A percentile compares a stretch with the other conserved stretches of the same genome.
These are phyloP conservation scores for Drosophila antonietae DNA, from an alignment of 2,888 invertebrate genomes.

Conservation along the genomic window DNA sequence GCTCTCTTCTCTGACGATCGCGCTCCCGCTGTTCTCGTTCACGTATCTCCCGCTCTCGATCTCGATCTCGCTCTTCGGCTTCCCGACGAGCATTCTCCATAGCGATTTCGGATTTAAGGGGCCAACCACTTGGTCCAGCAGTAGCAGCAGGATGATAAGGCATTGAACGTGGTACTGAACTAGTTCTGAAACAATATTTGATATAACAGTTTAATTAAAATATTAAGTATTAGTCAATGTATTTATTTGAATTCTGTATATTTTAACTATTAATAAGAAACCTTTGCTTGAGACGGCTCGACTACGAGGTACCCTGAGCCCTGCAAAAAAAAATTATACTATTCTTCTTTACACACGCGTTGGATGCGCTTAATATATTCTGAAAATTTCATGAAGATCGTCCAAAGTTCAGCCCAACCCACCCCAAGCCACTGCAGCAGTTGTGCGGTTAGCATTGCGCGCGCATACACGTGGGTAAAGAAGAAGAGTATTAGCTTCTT, in stretches of 20 bases:
- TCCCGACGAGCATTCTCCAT: conserved; percentile 87
- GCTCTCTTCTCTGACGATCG: conserved; percentile 84
- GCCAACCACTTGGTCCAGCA: conserved; percentile 86
- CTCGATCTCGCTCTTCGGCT: conserved; percentile 85
- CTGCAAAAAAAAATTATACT: no score
- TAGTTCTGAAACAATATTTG: conserved; percentile 47
- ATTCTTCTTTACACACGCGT: no score
- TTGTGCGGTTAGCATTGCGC: no score
- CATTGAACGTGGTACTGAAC: conserved; percentile 86
- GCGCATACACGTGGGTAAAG: no score
- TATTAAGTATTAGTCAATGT: background rate
- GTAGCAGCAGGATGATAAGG: conserved; percentile 85
- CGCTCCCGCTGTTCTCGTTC: conserved; percentile 85
- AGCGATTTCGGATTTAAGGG: conserved; percentile 88
- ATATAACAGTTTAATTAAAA: background rate
- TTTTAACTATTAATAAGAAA: background rate
- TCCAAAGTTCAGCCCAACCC: no score
- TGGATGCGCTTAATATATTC: no score
- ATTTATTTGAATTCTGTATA: background rate
- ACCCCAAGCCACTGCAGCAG: no score
- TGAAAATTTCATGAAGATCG: no score
- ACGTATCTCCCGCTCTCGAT: conserved; percentile 83
- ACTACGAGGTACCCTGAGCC: no score
- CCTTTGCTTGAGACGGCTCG: no score
- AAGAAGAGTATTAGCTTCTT: no score